Conservation (phyloP, 2,113 vertebrate species). For the Oryzias woworae region DNA sequence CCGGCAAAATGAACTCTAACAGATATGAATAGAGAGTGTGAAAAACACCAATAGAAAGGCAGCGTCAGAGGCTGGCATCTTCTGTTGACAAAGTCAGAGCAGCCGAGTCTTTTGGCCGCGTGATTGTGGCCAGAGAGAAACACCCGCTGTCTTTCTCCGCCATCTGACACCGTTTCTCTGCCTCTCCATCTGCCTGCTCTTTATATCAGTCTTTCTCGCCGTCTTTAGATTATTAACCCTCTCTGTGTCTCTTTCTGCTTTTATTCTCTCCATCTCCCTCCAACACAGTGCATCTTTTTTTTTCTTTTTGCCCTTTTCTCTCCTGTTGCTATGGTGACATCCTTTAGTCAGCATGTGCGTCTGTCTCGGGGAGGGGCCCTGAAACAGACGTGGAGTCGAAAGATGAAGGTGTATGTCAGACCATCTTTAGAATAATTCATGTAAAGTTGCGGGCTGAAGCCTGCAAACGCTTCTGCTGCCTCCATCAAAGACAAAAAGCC, state of each 20-base stretch:
- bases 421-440: neutral
- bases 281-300: conserved; percentile 49
- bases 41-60: conserved; percentile 32
- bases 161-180: conserved; percentile 63
- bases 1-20: conserved; percentile 43
- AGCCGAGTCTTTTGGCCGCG: conserved; percentile 51
- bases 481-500: conserved; percentile 3
- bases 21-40: conserved; percentile 59
- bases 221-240: conserved; percentile 65
- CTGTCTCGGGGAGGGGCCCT: conserved; percentile 65
- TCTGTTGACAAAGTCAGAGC: conserved; percentile 55
- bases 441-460: conserved; percentile 5
- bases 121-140: conserved; percentile 48
- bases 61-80: conserved; percentile 47
- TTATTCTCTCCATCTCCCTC: conserved; percentile 48
- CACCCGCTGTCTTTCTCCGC: conserved; percentile 55
- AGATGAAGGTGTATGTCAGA: conserved; percentile 18
- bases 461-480: neutral
- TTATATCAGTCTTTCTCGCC: conserved; percentile 54
- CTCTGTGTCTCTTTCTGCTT: conserved; percentile 46
- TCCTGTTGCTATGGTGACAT: conserved; percentile 75
- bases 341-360: conserved; percentile 58
- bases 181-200: conserved; percentile 63
- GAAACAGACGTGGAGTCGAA: conserved; percentile 42
- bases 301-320: conserved; percentile 53